Conservation (phyloP, 2,888 invertebrate species). For the Spisula solida region DNA sequence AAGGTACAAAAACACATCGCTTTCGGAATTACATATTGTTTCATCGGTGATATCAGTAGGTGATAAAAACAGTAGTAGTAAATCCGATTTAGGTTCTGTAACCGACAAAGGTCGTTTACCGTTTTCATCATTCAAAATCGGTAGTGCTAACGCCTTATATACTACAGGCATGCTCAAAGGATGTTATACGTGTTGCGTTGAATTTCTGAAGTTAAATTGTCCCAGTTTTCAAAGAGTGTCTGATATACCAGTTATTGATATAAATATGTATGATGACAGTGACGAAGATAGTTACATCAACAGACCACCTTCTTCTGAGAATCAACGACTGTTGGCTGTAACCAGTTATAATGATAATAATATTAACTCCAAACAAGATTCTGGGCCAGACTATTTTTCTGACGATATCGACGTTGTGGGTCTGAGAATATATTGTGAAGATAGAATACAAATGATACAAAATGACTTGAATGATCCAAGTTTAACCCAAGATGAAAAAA, state of each 20-base stretch:
- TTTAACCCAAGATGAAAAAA: conserved; percentile 2
- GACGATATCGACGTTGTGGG: conserved; percentile 34
- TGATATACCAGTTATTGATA: conserved; percentile 13
- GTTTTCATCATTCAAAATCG: conserved; percentile 5
- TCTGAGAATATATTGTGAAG: conserved; percentile 33
- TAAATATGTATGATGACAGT: conserved; percentile 35
- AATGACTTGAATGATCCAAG: conserved; percentile 34
- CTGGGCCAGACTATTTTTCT: neutral
- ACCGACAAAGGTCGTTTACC: conserved; percentile 8
- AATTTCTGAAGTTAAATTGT: neutral
- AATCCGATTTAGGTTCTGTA: conserved; percentile 3
- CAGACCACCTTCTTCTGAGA: neutral
- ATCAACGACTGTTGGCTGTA: neutral
- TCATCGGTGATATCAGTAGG: neutral
- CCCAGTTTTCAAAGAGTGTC: neutral
- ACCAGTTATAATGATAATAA: neutral
- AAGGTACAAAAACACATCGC: conserved; percentile 22
- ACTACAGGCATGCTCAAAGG: neutral
- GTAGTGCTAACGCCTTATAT: conserved; percentile 30
- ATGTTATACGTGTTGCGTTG: conserved; percentile 14
- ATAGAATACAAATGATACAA: conserved; percentile 29
- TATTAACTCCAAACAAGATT: neutral
- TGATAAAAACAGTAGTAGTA: conserved; percentile 24
- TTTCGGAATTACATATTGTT: too few species aligned
- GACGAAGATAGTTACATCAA: conserved; percentile 16